Evolutionary conservation across 1,140 invertebrate species (phyloP), one percentile per base, ranked within the genome.

Genomic region (Aphidius ervi): DNA sequence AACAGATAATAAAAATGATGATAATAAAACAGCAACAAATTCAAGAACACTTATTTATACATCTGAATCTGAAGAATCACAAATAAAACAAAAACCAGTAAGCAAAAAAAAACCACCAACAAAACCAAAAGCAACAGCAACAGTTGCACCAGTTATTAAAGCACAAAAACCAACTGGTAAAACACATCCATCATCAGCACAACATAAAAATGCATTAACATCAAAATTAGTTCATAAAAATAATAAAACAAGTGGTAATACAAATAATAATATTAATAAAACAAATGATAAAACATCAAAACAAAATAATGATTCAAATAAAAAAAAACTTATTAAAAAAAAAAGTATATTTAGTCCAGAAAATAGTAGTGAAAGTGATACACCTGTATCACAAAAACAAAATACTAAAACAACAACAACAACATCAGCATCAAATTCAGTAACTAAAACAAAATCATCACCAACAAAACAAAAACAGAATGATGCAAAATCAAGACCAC

Each of bases 291-390:
- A 82, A 69, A 63, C 72, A 39, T 58, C 65, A 9, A 79, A 79
- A 65, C 73, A 67, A 43, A 60, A 50, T 53, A 65, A 59, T 7
- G 71, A 81, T 74, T 71, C 74, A 55, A 59, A 53, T 55, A 79
- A 83, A 65, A 81, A 83, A 45, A 87, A 86, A 57, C 70, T 81
- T 10, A 3, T 31, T 3, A 91, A 90, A 66, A 89, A 88, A 62
- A 91, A 90, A 70, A 91, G 89, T 74, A 91, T 91, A 70, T 91
- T 91, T 66, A 91, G 88, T 64, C 89, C 89, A 2, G 89, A 91
- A 66, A 90, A 91, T 65, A 89, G 88, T 73, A 89, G 88, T 41
- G 88, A 89, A 74, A 89, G 88, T 61, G 88, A 89, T 64, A 76
- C 70, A 61, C 68, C 69, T 31, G 58, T 66, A 23, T 59, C 73